phyloP scores from a whole-genome alignment of 2,797 vertebrate species.

The Paedocypris micromegethes region DNA sequence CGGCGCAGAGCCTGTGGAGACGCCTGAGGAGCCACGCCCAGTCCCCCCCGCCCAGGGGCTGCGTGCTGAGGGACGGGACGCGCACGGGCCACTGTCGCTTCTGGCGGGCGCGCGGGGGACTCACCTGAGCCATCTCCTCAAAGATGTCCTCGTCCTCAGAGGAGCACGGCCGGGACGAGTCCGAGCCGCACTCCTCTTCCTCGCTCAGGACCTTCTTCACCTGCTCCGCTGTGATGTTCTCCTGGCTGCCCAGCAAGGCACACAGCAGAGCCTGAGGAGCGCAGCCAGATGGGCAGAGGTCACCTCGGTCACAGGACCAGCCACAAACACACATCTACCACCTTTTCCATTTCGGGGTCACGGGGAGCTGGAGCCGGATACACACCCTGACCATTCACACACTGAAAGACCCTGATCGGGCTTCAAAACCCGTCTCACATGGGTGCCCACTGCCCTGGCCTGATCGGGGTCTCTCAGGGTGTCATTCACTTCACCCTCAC shows the following conservation, averaged over 20 bases:
- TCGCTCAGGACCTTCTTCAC: constrained; percentile 91
- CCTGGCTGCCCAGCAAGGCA: constrained; percentile 84
- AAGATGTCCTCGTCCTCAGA: constrained; percentile 98
- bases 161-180: constrained; percentile 89
- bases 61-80: constrained; percentile 80
- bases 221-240: constrained; percentile 83
- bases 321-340: too few species aligned
- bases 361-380: too few species aligned
- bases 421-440: too few species aligned
- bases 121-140: constrained; percentile 95
- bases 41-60: constrained; percentile 81
- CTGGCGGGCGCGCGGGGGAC: constrained; percentile 83
- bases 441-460: too few species aligned
- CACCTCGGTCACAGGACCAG: too few species aligned
- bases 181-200: constrained; percentile 87
- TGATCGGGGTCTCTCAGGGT: too few species aligned
- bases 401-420: too few species aligned
- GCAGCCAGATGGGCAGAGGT: too few species aligned
- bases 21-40: constrained; percentile 93
- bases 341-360: too few species aligned
- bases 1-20: constrained; percentile 90
- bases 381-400: too few species aligned
- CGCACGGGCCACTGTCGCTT: constrained; percentile 81
- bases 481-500: too few species aligned
- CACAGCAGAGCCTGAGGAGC: constrained; percentile 75